phyloP scores from a whole-genome alignment of 2,113 vertebrate genomes.

The Dicaeum eximium region DNA sequence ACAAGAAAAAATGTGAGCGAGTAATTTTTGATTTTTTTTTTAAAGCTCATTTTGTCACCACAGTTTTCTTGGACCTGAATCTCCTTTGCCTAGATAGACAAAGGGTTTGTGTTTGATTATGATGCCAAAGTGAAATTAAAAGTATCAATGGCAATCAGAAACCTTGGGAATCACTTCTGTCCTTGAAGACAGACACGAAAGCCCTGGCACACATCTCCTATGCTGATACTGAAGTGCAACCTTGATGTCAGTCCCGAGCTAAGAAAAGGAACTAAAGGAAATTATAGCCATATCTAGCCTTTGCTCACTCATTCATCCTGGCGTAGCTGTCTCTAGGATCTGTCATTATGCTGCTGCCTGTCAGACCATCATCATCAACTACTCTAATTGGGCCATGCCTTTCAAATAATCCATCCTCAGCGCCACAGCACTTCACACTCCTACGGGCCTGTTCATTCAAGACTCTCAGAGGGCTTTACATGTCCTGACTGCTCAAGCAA shows the following conservation, averaged over 20 bases:
- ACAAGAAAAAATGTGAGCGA: not conserved
- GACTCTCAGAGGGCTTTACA: constrained; percentile 8
- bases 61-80: not conserved
- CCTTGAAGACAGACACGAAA: not conserved
- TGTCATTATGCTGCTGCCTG: not conserved
- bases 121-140: not conserved
- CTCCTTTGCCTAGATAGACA: not conserved
- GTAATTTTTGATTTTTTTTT: not conserved
- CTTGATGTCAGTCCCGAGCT: not conserved
- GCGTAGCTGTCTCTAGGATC: not conserved
- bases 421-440: not conserved
- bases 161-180: not conserved
- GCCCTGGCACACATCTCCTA: fast-evolving
- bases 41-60: not conserved
- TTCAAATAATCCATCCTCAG: constrained; percentile 44
- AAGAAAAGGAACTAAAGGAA: not conserved
- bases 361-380: not conserved
- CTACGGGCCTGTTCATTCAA: constrained; percentile 19
- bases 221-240: fast-evolving
- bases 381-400: constrained; percentile 7
- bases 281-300: not conserved
- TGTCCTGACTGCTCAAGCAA: not conserved
- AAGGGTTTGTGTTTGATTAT: not conserved
- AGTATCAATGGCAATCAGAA: not conserved
- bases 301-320: not conserved